A percentile compares a stretch with the other conserved stretches of the same genome.
These are phyloP conservation scores for Scolopax rusticola DNA, from an alignment of 2,797 vertebrate genomes.

Conservation along the genomic window DNA sequence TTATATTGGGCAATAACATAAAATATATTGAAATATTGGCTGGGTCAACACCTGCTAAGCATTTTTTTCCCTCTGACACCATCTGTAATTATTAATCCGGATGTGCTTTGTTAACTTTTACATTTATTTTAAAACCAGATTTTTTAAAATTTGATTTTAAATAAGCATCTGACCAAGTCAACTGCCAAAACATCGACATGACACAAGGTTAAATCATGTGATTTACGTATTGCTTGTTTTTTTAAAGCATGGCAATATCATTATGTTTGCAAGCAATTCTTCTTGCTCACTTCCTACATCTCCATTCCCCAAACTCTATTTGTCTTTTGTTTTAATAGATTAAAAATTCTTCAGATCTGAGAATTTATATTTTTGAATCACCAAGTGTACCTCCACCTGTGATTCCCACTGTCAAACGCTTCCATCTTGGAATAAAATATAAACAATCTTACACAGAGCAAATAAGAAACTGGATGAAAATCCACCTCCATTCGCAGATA, in stretches of 20 bases:
- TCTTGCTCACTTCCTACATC: neutral
- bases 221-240: neutral
- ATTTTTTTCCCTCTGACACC: constrained; percentile 2
- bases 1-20: constrained; percentile 56
- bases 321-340: neutral
- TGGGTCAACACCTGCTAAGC: constrained; percentile 53
- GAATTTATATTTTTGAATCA: neutral
- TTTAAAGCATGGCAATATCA: neutral
- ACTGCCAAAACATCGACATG: neutral
- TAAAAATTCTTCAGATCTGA: neutral
- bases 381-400: neutral
- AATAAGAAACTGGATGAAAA: neutral
- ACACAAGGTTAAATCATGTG: neutral
- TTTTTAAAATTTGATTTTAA: constrained; percentile 6
- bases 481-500: neutral
- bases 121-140: constrained; percentile 40
- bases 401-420: neutral
- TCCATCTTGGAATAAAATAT: neutral
- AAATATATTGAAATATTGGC: constrained; percentile 44
- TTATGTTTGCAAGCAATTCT: neutral
- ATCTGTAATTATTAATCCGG: constrained; percentile 47
- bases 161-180: constrained; percentile 11
- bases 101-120: constrained; percentile 42
- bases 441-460: neutral
- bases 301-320: neutral